These are phyloP conservation scores for Ammospiza maritima DNA, from an alignment of 2,797 vertebrate genomes.

Conservation along the genomic window DNA sequence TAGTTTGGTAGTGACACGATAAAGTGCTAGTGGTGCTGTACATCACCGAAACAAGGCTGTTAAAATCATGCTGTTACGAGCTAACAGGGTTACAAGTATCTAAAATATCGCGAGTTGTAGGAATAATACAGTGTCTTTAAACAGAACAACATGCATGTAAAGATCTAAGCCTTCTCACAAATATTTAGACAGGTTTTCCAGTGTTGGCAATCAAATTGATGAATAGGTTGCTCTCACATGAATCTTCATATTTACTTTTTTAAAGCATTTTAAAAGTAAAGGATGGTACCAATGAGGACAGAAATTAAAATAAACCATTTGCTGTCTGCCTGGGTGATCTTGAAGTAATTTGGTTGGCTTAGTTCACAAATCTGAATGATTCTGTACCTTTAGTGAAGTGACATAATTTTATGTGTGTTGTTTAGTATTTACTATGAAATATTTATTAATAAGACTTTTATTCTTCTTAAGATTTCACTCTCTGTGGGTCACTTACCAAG, in stretches of 20 bases:
- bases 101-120: background rate
- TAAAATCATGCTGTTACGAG: background rate
- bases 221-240: background rate
- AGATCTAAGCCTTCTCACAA: background rate
- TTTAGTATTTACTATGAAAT: background rate
- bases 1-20: background rate
- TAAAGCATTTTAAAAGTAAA: background rate
- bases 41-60: background rate
- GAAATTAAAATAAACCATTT: background rate
- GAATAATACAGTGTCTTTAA: background rate
- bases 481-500: background rate
- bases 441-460: background rate
- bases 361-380: background rate
- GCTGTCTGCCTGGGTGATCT: background rate
- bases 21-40: background rate
- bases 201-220: rapidly evolving
- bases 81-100: background rate
- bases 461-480: background rate
- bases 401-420: rapidly evolving
- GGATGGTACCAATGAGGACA: too few species aligned
- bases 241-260: background rate
- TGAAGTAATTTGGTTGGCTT: background rate
- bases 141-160: rapidly evolving
- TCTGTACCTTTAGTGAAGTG: background rate
- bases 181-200: background rate